These are phyloP conservation scores for Halcyon badia DNA, from an alignment of 2,797 vertebrate species.

Conservation along the genomic window DNA sequence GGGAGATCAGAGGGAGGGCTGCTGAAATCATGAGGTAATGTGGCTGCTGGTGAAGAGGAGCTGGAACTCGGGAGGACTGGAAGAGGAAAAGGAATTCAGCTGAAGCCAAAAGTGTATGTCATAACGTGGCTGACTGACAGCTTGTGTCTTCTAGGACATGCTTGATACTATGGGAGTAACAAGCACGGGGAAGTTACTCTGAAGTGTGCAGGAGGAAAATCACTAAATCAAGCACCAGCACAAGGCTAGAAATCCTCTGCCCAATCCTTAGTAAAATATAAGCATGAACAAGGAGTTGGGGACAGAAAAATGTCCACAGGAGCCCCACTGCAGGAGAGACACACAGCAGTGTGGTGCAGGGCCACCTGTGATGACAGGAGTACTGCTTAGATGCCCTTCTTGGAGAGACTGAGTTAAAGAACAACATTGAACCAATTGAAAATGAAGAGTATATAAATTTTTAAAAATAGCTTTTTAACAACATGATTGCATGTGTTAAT, in stretches of 20 bases:
- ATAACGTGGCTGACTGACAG: constrained; percentile 39
- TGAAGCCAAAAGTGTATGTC: constrained; percentile 52
- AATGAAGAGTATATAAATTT: neutral
- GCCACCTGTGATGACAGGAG: neutral
- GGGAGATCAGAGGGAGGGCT: constrained; percentile 55
- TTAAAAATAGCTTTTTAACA: neutral
- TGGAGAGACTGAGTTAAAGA: neutral
- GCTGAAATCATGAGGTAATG: constrained; percentile 55
- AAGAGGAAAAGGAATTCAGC: neutral
- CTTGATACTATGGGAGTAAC: neutral
- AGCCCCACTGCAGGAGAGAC: neutral
- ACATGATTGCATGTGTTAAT: neutral
- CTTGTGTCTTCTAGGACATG: constrained; percentile 13
- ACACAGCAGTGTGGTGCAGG: rapidly evolving
- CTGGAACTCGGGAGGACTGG: neutral
- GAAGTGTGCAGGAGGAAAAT: neutral
- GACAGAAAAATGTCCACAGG: neutral
- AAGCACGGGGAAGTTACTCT: neutral
- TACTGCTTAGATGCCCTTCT: neutral
- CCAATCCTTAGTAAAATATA: neutral
- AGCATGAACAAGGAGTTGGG: neutral
- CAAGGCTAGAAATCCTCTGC: neutral
- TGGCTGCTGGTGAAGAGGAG: constrained; percentile 54
- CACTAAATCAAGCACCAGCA: neutral
- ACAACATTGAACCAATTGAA: neutral